Evolutionary conservation across 2,797 vertebrate species (phyloP), one percentile per base, ranked within the genome.

Genomic region (Thripadectes ignobilis): DNA sequence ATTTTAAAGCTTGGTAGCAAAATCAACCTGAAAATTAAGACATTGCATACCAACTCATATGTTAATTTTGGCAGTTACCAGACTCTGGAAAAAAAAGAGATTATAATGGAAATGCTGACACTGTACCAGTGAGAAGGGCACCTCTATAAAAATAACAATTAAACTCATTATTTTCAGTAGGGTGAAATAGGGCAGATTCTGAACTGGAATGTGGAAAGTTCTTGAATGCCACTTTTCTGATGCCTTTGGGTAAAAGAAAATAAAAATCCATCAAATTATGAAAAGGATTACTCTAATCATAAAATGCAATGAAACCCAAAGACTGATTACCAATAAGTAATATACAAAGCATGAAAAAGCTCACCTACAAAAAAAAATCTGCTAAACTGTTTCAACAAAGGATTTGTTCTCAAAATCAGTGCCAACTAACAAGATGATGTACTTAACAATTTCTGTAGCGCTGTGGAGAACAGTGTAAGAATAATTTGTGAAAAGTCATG

Each of bases 151-250:
- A 94, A 38, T 30, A 55, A 52, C 80, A 72, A 41, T 85, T 51
- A 81, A 97, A 96, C 89, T 97, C 84, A 98, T 98, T 98, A 97
- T 97, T 98, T 98, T 98, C 89, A 93, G 94, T 83, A 55, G 88
- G 97, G 79, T 97, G 94, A 98, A 93, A 97, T 59, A 76, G 83
- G 13, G 93, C 68, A 84, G 36, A 30, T 84, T 72, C 58, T 52
- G 71, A 46, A 6, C 82, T 86, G 55, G 39, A 93, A 92, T 66
- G 38, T 3, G 12, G 22, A 86, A 94, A 87, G 59, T 55, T 89
- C 55, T 90, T 58, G 62, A 5, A 55, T 57, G 84, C 17, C 66
- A 79, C 36, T 85, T 46, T 94, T 89, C 91, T 87, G 67, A 85
- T 78, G 61, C 41, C 32, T 83, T 43, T 41, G 10, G 5, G 15